These are phyloP conservation scores for Tethya wilhelma DNA, from an alignment of 37 sponge, comb jelly and placozoan species.

Conservation along the genomic window DNA sequence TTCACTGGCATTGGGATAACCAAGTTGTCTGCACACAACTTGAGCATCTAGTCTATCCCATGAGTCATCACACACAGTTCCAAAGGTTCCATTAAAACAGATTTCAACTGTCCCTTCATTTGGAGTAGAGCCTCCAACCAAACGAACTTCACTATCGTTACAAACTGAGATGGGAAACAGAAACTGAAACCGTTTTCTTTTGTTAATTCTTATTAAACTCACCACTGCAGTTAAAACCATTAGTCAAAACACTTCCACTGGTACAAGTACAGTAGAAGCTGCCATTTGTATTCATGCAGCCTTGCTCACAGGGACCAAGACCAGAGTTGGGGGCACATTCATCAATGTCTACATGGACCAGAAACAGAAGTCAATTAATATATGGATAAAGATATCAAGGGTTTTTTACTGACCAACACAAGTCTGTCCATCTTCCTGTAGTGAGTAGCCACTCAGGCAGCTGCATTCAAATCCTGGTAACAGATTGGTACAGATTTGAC, in stretches of 20 bases:
- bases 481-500: slow-evolving; percentile 30
- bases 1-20: too few species aligned
- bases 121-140: slow-evolving; percentile 24
- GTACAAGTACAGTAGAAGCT: slow-evolving; percentile 27
- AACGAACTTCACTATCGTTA: slow-evolving; percentile 22
- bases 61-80: slow-evolving; percentile 47
- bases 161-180: too few species aligned
- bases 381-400: not conserved
- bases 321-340: slow-evolving; percentile 7
- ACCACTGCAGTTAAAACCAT: not conserved
- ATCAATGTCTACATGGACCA: slow-evolving; percentile 11
- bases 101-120: slow-evolving; percentile 47
- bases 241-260: not conserved
- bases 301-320: slow-evolving; percentile 6
- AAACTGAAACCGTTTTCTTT: too few species aligned
- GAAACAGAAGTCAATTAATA: not conserved
- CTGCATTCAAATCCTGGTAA: slow-evolving; percentile 32
- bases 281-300: slow-evolving; percentile 37
- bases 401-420: slow-evolving; percentile 41
- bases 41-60: slow-evolving; percentile 37
- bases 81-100: slow-evolving; percentile 39
- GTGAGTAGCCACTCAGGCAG: slow-evolving; percentile 29
- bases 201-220: not conserved
- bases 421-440: not conserved
- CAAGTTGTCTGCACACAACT: slow-evolving; percentile 49